phyloP scores from a whole-genome alignment of 2,888 invertebrate genomes.

The Camponotus fellah region DNA sequence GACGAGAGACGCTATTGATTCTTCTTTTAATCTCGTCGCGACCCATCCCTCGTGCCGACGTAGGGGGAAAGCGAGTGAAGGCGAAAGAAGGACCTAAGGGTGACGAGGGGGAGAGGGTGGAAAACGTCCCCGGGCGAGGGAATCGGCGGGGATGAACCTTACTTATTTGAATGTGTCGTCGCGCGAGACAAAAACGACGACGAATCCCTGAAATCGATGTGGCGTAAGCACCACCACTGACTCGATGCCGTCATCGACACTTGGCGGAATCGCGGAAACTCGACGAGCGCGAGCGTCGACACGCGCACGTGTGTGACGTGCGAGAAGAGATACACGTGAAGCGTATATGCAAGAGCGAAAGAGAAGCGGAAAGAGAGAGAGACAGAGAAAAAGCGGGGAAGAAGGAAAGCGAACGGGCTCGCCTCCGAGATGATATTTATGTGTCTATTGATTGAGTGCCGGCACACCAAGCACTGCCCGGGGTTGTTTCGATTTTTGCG shows the following conservation, averaged over 20 bases:
- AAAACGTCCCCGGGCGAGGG: slow-evolving; percentile 66
- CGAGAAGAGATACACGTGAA: slow-evolving; percentile 19
- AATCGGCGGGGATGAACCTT: slow-evolving; percentile 74
- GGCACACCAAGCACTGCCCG: slow-evolving; percentile 43
- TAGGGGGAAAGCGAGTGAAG: slow-evolving; percentile 71
- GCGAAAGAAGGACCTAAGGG: slow-evolving; percentile 73
- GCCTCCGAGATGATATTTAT: slow-evolving; percentile 66
- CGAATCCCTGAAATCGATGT: slow-evolving; percentile 83
- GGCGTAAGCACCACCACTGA: slow-evolving; percentile 60
- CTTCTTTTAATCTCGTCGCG: slow-evolving; percentile 86
- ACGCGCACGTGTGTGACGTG: slow-evolving; percentile 25
- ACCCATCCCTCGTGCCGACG: slow-evolving; percentile 79
- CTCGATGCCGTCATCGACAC: slow-evolving; percentile 60
- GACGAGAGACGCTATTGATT: slow-evolving; percentile 84
- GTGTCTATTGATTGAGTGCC: slow-evolving; percentile 71
- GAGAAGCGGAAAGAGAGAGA: background rate
- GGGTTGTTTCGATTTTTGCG: slow-evolving; percentile 54
- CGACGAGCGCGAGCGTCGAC: slow-evolving; percentile 26
- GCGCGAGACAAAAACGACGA: slow-evolving; percentile 82
- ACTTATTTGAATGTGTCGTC: slow-evolving; percentile 86
- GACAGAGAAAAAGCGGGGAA: background rate
- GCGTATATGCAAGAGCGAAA: slow-evolving; percentile 10
- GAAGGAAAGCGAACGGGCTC: slow-evolving; percentile 13
- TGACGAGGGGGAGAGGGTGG: slow-evolving; percentile 64
- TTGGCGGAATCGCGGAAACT: slow-evolving; percentile 63